Conservation (phyloP, 2,888 invertebrate species). For the Cosmorhoe ocellata region DNA sequence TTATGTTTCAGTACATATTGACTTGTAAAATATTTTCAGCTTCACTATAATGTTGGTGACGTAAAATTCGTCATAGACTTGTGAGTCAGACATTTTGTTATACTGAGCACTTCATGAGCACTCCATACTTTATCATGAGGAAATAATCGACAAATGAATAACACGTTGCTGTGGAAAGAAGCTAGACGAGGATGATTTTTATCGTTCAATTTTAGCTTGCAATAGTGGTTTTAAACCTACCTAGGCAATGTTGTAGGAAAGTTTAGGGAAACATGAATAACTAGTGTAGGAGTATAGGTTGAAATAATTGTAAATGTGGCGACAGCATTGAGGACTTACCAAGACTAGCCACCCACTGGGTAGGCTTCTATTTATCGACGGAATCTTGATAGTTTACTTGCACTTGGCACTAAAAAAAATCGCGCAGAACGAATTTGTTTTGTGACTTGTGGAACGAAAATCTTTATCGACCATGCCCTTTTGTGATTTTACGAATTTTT, state of each 20-base stretch:
- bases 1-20: too few relatives aligned
- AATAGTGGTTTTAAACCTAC: too few relatives aligned
- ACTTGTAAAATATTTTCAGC: neutral
- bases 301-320: conserved; percentile 6
- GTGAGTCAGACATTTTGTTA: conserved; percentile 39
- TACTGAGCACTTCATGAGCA: conserved; percentile 13
- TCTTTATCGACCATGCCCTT: conserved; percentile 72
- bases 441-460: conserved; percentile 65
- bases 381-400: conserved; percentile 89
- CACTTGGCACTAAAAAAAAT: conserved; percentile 81
- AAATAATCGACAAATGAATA: too few relatives aligned
- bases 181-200: too few relatives aligned
- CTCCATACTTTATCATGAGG: neutral
- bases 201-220: too few relatives aligned
- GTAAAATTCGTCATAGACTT: conserved; percentile 45
- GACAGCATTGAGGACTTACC: conserved; percentile 70
- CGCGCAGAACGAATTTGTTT: conserved; percentile 69
- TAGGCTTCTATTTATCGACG: conserved; percentile 89
- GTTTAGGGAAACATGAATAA: neutral
- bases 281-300: neutral
- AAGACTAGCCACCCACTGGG: conserved; percentile 91
- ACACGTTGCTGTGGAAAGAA: too few relatives aligned
- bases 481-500: conserved; percentile 28
- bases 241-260: conserved; percentile 1
- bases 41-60: conserved; percentile 40